Evolutionary conservation across 2,888 invertebrate genomes (phyloP), one percentile per base, ranked within the genome.

Genomic region (Acheta domesticus): DNA sequence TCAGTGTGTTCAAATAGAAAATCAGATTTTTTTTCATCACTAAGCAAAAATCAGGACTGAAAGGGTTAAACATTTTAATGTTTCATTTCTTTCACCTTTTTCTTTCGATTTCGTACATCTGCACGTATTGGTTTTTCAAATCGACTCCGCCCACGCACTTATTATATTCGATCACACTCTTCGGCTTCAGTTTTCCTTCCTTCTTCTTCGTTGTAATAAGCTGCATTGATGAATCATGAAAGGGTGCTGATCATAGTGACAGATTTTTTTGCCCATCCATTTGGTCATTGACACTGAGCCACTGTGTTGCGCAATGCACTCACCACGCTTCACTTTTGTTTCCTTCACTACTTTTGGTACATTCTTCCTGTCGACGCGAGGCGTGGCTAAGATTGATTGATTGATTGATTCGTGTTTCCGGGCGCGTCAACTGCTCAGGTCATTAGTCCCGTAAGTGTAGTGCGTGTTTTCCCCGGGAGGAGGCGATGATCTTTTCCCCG

Each of bases 211-310:
- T 78, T 14, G 49, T 49, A 12, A 23, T 12, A 5, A 2, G 73
- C 75, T 36, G 19, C 74, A 78, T 74, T 48, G 73, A 19, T 16
- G 23, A n/a, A 74, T 36, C 74, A 48, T 78, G 74, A 74, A 74
- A 73, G n/a, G 2, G 78, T 36, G 1, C 36, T 78, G 1, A 78
- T 23, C 74, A 78, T 74, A 48, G 19, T 36, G 2, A 78, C 78
- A 73, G 62, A 11, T 20, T 78, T n/a, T 78, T 48, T 74, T 78
- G 3, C 23, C 74, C 48, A 73, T 78, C 78, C 74, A 78, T 14
- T 74, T 73, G 8, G 74, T 36, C 4, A 48, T 74, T n/a, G 48
- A 73, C 1, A 78, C 75, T 78, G 62, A 48, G 12, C 78, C 78
- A n/a, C 74, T 74, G 19, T 78, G 74, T 48, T 19, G 74, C n/a